phyloP scores from a whole-genome alignment of 2,888 invertebrate species.

The Fragum sueziense region DNA sequence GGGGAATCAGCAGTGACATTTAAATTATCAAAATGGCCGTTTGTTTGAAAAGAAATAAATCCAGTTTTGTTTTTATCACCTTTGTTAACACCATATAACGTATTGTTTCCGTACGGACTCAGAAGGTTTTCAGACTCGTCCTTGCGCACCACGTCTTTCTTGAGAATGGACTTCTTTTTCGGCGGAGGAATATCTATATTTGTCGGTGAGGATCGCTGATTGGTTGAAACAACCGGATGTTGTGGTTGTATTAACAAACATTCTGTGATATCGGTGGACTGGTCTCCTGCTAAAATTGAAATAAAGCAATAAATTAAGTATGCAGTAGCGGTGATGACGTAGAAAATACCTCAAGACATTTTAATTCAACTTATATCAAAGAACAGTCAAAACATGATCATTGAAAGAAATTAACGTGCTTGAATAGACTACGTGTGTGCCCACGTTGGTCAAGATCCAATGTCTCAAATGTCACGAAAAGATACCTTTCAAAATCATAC shows the following conservation, averaged over 20 bases:
- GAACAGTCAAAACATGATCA: too few relatives aligned
- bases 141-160: conserved; percentile 85
- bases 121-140: conserved; percentile 87
- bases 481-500: too few relatives aligned
- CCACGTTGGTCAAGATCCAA: too few relatives aligned
- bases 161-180: conserved; percentile 89
- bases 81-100: conserved; percentile 34
- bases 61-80: conserved; percentile 18
- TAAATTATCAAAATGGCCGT: conserved; percentile 45
- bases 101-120: conserved; percentile 41
- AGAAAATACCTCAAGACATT: too few relatives aligned
- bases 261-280: conserved; percentile 34
- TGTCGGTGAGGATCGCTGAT: conserved; percentile 65
- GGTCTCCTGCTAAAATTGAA: background rate
- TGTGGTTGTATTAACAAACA: conserved; percentile 45
- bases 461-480: too few relatives aligned
- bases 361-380: too few relatives aligned
- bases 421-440: too few relatives aligned
- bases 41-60: conserved; percentile 33
- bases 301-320: too few relatives aligned
- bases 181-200: conserved; percentile 67
- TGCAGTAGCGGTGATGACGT: too few relatives aligned
- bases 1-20: conserved; percentile 45
- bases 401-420: too few relatives aligned
- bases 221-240: conserved; percentile 32